Base-by-base conservation (phyloP, 2,797 vertebrate genomes). In the Sebastiscus albofasciatus region DNA sequence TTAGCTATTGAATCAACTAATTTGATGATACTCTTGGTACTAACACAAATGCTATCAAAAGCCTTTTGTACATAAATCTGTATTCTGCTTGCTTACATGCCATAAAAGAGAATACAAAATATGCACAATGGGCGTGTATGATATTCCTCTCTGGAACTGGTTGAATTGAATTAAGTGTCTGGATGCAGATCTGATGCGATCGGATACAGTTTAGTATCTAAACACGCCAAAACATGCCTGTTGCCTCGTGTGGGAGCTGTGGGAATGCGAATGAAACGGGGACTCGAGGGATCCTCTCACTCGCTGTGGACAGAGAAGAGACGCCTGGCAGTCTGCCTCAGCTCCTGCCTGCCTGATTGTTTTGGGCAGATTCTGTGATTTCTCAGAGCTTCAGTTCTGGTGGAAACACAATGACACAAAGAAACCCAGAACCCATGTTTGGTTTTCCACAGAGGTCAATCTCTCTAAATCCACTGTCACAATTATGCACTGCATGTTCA, bases 291-390 rank as follows among this genome's bases (percentile, higher is more conserved):
- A 89, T 77, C 31, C 22, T 54, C 71, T 36, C 52, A 18, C 56
- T 72, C n/a, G 18, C 71, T 64, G 36, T 78, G 80, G 71, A 81
- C 77, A 26, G 68, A 80, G 60, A 64, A 68, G 62, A 84, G 70
- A 80, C 5, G 73, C 7, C 34, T 83, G 89, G 75, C 89, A 39
- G 62, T 42, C 77, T 65, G 76, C 80, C 79, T 59, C 60, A 10
- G 42, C 71, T 79, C 56, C 60, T 33, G 46, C 56, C 77, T 69
- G 67, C 31, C 59, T 4, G 42, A 80, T 82, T 79, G 36, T 83
- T 85, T 80, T 70, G 42, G 69, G 36, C 55, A 67, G 36, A 82
- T 70, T 87, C 59, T 83, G 61, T 70, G 65, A 80, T 81, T 88
- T 60, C 60, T 79, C 58, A 60, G 34, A 55, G 67, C 62, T 67